These are phyloP conservation scores for Syrrhaptes paradoxus DNA, from an alignment of 2,113 vertebrate species.

Conservation along the genomic window DNA sequence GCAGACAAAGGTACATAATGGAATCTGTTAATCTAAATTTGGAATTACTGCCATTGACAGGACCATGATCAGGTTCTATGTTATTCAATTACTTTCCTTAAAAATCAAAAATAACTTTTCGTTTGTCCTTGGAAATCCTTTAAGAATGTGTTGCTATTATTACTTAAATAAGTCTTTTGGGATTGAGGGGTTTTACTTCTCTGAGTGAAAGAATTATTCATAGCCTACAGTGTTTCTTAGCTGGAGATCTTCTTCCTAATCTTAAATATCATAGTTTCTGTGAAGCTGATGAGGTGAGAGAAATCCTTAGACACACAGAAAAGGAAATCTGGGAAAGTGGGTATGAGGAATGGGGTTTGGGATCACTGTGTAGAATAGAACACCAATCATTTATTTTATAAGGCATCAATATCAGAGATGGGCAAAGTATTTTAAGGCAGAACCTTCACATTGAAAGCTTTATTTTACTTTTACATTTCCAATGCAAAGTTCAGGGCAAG, in stretches of 20 bases:
- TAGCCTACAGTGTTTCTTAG: not conserved
- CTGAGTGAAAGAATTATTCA: not conserved
- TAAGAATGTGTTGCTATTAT: not conserved
- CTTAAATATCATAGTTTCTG: not conserved
- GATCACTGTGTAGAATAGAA: not conserved
- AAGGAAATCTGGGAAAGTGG: not conserved
- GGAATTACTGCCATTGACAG: not conserved
- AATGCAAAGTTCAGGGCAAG: constrained; percentile 30
- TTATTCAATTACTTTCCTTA: not conserved
- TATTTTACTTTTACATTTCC: constrained; percentile 30
- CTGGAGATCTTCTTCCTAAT: not conserved
- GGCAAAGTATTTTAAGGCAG: not conserved
- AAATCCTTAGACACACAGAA: not conserved
- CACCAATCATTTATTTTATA: not conserved
- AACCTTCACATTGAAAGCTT: not conserved
- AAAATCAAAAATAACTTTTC: not conserved
- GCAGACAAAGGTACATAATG: not conserved
- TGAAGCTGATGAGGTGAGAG: not conserved
- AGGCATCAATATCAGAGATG: not conserved
- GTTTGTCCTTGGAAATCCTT: not conserved
- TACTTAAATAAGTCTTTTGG: not conserved
- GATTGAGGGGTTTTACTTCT: not conserved
- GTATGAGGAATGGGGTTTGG: not conserved
- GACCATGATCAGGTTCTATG: not conserved
- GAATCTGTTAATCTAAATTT: not conserved